Percentiles rank a stretch among this genome's conserved stretches.
Evolutionary conservation across 2,888 invertebrate genomes (phyloP).

Genomic region (Drosophila siamana): DNA sequence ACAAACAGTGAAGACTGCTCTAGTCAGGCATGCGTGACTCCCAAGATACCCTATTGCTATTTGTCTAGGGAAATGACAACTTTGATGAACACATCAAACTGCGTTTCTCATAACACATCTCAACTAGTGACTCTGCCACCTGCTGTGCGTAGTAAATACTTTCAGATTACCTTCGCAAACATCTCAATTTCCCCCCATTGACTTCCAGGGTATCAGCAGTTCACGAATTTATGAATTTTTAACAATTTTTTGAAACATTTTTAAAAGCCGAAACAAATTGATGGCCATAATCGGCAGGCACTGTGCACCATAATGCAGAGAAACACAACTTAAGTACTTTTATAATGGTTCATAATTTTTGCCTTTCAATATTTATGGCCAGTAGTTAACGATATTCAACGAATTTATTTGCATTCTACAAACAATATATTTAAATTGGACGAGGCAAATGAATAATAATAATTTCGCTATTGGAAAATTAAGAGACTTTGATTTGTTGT

Average conservation of each 20-base stretch:
- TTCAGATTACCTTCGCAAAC: background rate
- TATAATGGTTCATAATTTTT: slow-evolving; percentile 46
- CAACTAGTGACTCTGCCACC: background rate
- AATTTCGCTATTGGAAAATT: slow-evolving; percentile 6
- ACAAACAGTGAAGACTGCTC: slow-evolving; percentile 37
- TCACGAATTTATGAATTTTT: slow-evolving; percentile 42
- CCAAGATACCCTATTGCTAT: slow-evolving; percentile 26
- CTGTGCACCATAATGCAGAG: background rate
- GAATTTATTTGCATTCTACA: slow-evolving; percentile 14
- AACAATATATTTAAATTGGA: slow-evolving; percentile 19
- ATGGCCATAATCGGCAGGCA: slow-evolving; percentile 37
- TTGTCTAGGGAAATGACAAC: no score
- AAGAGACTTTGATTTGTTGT: background rate
- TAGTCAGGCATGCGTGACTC: background rate
- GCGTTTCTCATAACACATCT: background rate
- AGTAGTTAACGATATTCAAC: slow-evolving; percentile 27
- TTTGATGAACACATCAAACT: background rate
- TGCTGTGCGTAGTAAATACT: background rate
- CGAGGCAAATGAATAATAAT: slow-evolving; percentile 12
- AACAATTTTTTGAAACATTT: slow-evolving; percentile 40
- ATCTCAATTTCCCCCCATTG: background rate
- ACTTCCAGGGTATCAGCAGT: slow-evolving; percentile 28
- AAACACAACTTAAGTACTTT: slow-evolving; percentile 35
- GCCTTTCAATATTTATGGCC: slow-evolving; percentile 33
- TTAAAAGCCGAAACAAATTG: slow-evolving; percentile 39